These are phyloP conservation scores for Chaetops frenatus DNA, from an alignment of 2,113 vertebrate species.

Conservation along the genomic window DNA sequence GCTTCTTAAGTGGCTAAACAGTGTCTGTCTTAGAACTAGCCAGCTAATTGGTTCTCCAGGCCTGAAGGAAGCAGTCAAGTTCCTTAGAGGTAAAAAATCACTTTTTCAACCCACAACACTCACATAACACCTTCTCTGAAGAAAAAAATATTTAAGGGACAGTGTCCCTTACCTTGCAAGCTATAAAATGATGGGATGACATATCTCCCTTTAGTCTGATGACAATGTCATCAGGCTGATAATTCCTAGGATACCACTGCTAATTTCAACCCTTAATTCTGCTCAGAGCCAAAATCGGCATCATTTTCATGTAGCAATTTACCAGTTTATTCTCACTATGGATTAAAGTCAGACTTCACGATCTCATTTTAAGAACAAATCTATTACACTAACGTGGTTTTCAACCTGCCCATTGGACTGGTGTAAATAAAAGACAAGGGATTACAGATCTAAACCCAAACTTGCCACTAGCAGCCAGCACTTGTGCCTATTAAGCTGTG, in stretches of 20 bases:
- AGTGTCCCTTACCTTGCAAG: not conserved
- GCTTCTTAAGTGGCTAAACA: too few species aligned
- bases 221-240: not conserved
- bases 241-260: not conserved
- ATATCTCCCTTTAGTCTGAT: not conserved
- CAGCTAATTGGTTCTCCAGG: too few species aligned
- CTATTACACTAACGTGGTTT: not conserved
- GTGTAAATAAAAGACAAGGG: not conserved
- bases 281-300: not conserved
- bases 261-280: not conserved
- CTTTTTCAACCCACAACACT: too few species aligned
- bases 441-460: constrained; percentile 8
- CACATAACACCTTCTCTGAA: not conserved
- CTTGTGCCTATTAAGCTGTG: not conserved
- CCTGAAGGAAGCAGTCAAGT: too few species aligned
- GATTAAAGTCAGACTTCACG: not conserved
- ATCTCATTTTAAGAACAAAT: not conserved
- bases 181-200: not conserved
- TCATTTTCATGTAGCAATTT: not conserved
- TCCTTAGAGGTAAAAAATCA: too few species aligned
- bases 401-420: not conserved
- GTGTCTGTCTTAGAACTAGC: too few species aligned
- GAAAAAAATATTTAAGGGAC: not conserved
- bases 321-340: not conserved
- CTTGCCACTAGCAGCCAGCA: not conserved